Percentiles rank a stretch among this genome's conserved stretches.
Evolutionary conservation across 2,888 invertebrate genomes (phyloP).

Genomic region (Spodoptera picta): DNA sequence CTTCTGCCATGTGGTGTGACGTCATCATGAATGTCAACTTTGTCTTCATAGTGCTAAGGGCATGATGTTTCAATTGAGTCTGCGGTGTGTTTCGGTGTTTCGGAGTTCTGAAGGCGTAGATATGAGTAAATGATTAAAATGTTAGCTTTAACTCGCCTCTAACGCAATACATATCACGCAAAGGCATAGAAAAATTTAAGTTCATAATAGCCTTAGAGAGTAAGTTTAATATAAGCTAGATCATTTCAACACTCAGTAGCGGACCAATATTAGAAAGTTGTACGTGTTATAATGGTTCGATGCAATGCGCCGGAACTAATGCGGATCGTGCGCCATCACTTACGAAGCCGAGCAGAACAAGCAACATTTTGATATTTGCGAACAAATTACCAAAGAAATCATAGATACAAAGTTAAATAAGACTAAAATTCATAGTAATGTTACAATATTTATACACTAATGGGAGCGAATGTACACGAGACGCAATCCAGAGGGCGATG

Average conservation of each 20-base stretch:
- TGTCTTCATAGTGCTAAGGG: constrained; percentile 66
- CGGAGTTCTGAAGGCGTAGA: constrained; percentile 65
- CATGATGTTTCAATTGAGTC: constrained; percentile 60
- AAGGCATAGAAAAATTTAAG: constrained; percentile 83
- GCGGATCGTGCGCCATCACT: constrained; percentile 31
- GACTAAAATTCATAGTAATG: constrained; percentile 44
- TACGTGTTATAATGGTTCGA: constrained; percentile 81
- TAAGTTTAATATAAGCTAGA: constrained; percentile 80
- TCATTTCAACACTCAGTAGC: constrained; percentile 87
- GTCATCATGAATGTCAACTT: constrained; percentile 60
- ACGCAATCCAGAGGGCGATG: constrained; percentile 30
- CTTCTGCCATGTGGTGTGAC: constrained; percentile 66
- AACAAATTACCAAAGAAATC: constrained; percentile 28
- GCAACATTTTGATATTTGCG: constrained; percentile 21
- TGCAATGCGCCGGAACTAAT: constrained; percentile 39
- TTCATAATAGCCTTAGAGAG: constrained; percentile 83
- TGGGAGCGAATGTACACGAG: constrained; percentile 28
- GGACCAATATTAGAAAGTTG: constrained; percentile 89
- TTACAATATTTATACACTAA: constrained; percentile 26
- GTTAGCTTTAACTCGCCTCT: constrained; percentile 84
- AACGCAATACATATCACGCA: constrained; percentile 88
- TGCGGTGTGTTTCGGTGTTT: constrained; percentile 58
- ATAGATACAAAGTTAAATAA: constrained; percentile 44
- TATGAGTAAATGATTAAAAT: constrained; percentile 62
- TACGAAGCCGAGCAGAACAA: constrained; percentile 25